These are phyloP conservation scores for Papilio machaon DNA, from an alignment of 1,140 invertebrate species.

Conservation along the genomic window DNA sequence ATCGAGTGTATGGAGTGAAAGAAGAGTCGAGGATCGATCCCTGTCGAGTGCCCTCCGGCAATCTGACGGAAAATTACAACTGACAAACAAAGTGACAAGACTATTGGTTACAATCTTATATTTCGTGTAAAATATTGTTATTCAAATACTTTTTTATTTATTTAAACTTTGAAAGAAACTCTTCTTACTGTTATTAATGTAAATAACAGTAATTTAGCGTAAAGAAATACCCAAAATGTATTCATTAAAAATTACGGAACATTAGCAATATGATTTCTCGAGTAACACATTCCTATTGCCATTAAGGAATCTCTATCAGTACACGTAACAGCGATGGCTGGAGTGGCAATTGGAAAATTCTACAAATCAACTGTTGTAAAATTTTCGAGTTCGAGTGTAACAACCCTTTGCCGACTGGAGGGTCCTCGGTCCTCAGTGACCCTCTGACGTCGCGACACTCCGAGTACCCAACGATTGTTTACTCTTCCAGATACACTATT, in stretches of 20 bases:
- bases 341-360: conserved; percentile 63
- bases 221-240: not conserved
- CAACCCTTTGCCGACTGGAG: conserved; percentile 64
- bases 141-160: conserved; percentile 19
- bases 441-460: conserved; percentile 56
- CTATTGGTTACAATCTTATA: conserved; percentile 40
- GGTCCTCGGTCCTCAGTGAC: conserved; percentile 55
- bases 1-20: conserved; percentile 29
- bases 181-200: not conserved
- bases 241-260: not conserved
- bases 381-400: conserved; percentile 59
- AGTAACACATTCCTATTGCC: conserved; percentile 11
- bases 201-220: too few relatives aligned
- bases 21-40: conserved; percentile 47
- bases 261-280: not conserved
- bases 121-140: conserved; percentile 43
- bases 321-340: conserved; percentile 50
- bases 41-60: conserved; percentile 47
- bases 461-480: conserved; percentile 59
- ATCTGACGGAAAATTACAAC: conserved; percentile 64
- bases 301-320: conserved; percentile 38
- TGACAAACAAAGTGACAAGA: conserved; percentile 61
- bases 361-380: conserved; percentile 69
- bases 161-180: not conserved
- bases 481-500: conserved; percentile 40